Evolutionary conservation across 2,113 vertebrate genomes (phyloP).

Genomic region (Planiliza haematocheilus): DNA sequence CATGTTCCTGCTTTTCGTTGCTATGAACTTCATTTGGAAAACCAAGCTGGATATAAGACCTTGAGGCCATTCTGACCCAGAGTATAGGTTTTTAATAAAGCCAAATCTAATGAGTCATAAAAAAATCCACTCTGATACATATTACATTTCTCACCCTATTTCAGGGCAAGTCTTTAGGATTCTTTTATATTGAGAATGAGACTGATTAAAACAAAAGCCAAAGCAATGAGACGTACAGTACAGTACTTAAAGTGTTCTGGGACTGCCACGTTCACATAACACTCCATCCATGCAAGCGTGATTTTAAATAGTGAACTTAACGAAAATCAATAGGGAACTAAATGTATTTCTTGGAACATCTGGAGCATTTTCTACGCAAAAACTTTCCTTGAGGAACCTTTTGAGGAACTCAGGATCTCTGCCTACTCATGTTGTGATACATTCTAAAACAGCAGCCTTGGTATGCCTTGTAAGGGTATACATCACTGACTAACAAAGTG

Average conservation of each 20-base stretch:
- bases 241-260: background rate
- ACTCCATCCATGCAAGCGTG: background rate
- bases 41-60: conserved; percentile 43
- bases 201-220: conserved; percentile 17
- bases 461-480: no score
- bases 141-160: background rate
- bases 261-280: background rate
- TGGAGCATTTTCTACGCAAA: background rate
- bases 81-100: conserved; percentile 36
- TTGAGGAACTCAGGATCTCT: no score
- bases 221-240: background rate
- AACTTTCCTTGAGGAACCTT: no score
- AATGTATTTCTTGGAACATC: background rate
- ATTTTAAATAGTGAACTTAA: background rate
- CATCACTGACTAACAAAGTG: no score
- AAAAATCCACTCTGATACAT: conserved; percentile 16
- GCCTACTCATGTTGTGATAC: no score
- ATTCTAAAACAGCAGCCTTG: no score
- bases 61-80: conserved; percentile 4
- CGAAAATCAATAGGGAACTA: background rate
- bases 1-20: conserved; percentile 17
- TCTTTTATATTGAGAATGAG: background rate
- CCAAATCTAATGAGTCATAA: conserved; percentile 32
- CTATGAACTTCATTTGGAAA: conserved; percentile 19
- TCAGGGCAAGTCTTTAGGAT: conserved; percentile 15